These are phyloP conservation scores for Aulostomus chinensis DNA, from an alignment of 2,797 vertebrate species.

Conservation along the genomic window DNA sequence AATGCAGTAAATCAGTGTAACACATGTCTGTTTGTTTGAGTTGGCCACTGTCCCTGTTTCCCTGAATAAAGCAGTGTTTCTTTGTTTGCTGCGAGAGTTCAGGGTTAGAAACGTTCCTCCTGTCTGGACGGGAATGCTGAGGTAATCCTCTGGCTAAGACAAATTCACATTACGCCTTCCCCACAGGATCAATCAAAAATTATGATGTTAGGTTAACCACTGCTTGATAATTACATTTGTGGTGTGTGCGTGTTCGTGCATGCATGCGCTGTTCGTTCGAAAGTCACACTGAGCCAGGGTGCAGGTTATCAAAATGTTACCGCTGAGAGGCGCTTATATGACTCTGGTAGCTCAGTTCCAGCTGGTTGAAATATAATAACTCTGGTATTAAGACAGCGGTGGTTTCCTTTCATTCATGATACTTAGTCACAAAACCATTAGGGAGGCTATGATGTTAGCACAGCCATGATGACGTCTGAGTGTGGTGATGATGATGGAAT, in stretches of 20 bases:
- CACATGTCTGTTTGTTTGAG: slow-evolving; percentile 75
- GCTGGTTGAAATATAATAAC: slow-evolving; percentile 19
- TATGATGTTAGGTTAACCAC: slow-evolving; percentile 60
- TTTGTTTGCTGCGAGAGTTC: slow-evolving; percentile 52
- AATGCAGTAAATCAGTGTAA: slow-evolving; percentile 76
- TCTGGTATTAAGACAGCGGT: background rate
- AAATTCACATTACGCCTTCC: slow-evolving; percentile 66
- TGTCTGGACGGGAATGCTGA: slow-evolving; percentile 73
- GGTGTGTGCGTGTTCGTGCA: slow-evolving; percentile 10
- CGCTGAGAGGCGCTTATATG: slow-evolving; percentile 27
- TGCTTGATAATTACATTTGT: slow-evolving; percentile 53
- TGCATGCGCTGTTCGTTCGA: slow-evolving; percentile 16
- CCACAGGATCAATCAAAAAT: slow-evolving; percentile 70
- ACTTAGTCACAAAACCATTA: slow-evolving; percentile 14
- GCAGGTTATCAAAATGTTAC: slow-evolving; percentile 49
- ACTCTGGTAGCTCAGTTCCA: slow-evolving; percentile 13
- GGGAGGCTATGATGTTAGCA: background rate
- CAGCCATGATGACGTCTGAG: background rate
- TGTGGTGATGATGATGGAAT: background rate
- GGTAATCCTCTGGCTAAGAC: slow-evolving; percentile 67
- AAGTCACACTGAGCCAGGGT: slow-evolving; percentile 22
- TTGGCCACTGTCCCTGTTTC: slow-evolving; percentile 72
- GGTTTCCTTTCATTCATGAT: slow-evolving; percentile 13
- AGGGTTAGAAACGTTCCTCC: slow-evolving; percentile 71
- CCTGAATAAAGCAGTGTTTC: slow-evolving; percentile 75